Evolutionary conservation across 2,888 invertebrate genomes (phyloP).

Genomic region (Polymixis flavicincta): DNA sequence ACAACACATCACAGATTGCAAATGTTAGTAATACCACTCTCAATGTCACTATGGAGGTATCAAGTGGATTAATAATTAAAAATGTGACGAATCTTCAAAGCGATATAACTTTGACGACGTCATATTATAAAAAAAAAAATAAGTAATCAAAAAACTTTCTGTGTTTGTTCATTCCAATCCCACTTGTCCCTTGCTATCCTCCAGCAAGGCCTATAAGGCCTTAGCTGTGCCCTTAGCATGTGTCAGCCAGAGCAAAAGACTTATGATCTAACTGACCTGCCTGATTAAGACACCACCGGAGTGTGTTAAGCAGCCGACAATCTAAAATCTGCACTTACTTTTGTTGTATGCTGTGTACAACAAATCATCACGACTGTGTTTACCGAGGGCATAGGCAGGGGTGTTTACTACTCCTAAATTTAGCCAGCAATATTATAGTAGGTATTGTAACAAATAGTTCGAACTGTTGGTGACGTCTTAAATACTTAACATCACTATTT

Average conservation of each 20-base stretch:
- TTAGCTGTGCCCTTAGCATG: background rate
- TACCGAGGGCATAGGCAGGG: background rate
- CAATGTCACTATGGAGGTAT: no score
- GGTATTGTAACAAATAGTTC: background rate
- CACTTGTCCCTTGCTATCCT: background rate
- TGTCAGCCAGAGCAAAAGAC: background rate
- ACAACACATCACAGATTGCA: background rate
- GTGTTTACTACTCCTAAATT: background rate
- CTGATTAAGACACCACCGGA: background rate
- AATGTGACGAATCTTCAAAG: background rate
- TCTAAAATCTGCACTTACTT: background rate
- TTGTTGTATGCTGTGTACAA: background rate
- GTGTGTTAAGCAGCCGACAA: background rate
- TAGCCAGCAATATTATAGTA: background rate
- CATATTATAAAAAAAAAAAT: background rate
- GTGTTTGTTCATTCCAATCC: background rate
- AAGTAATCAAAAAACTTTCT: background rate
- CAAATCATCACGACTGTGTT: background rate
- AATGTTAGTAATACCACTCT: background rate
- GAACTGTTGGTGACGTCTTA: background rate
- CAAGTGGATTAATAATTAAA: background rate
- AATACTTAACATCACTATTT: background rate
- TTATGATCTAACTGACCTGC: background rate
- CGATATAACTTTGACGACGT: background rate
- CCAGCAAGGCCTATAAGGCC: background rate